A percentile compares a stretch with the other conserved stretches of the same genome.
phyloP scores from a whole-genome alignment of 2,888 invertebrate species.

The Serripes groenlandicus region DNA sequence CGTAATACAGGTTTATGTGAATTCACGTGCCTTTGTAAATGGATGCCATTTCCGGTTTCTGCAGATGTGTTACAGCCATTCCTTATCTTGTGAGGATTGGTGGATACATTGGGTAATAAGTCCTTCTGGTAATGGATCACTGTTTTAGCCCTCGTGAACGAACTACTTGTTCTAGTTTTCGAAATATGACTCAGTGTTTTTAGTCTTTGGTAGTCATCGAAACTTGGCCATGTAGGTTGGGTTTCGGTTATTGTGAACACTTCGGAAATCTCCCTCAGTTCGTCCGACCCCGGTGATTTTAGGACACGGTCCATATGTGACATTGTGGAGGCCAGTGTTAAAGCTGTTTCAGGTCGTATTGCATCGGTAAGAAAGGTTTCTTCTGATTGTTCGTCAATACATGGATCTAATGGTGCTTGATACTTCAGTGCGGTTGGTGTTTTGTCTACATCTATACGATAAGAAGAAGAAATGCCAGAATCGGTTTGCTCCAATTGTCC shows the following conservation, averaged over 20 bases:
- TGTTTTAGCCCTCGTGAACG: constrained; percentile 46
- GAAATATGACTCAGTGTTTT: constrained; percentile 24
- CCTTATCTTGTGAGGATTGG: not conserved
- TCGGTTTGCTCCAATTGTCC: not conserved
- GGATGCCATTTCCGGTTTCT: not conserved
- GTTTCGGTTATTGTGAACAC: constrained; percentile 50
- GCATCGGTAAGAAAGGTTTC: constrained; percentile 52
- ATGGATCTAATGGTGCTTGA: not conserved
- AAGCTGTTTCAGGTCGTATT: constrained; percentile 60
- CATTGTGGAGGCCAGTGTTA: constrained; percentile 63
- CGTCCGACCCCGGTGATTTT: constrained; percentile 53
- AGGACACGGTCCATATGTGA: constrained; percentile 56
- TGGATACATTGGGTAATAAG: not conserved
- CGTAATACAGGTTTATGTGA: constrained; percentile 55
- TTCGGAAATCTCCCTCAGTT: constrained; percentile 55
- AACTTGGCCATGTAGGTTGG: constrained; percentile 55
- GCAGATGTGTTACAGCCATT: not conserved
- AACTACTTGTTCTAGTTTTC: constrained; percentile 23
- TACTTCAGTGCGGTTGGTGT: not conserved
- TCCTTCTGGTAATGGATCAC: constrained; percentile 37
- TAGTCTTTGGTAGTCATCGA: constrained; percentile 51
- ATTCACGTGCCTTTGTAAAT: not conserved
- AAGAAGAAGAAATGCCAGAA: too few species aligned
- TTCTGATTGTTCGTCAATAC: constrained; percentile 18
- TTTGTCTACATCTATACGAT: not conserved